Conservation (phyloP, 2,888 invertebrate genomes). For the Ectemnius lituratus region DNA sequence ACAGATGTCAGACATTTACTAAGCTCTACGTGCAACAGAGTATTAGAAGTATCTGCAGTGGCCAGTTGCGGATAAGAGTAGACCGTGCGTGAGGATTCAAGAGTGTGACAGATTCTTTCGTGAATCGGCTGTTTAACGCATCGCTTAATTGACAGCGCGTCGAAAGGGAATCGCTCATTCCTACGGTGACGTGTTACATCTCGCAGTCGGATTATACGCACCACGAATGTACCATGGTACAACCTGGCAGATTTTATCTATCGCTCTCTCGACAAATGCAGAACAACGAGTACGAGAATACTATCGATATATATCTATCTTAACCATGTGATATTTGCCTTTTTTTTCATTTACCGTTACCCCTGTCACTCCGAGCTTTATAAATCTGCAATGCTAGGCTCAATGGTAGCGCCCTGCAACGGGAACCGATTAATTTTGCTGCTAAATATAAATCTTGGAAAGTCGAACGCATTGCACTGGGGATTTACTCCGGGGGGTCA, state of each 20-base stretch:
- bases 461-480: too few species aligned
- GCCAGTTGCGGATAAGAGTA: background rate
- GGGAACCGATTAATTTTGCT: too few species aligned
- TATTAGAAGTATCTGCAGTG: conserved; percentile 43
- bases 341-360: too few species aligned
- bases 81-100: conserved; percentile 19
- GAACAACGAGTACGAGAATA: background rate
- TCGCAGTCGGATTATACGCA: background rate
- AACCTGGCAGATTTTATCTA: background rate
- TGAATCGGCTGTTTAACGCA: conserved; percentile 13
- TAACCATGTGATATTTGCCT: background rate
- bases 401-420: too few species aligned
- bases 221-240: background rate
- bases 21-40: conserved; percentile 49
- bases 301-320: conserved; percentile 3
- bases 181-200: background rate
- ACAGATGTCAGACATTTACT: conserved; percentile 67
- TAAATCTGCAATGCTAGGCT: too few species aligned
- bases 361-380: too few species aligned
- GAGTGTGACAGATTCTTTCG: conserved; percentile 6
- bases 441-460: too few species aligned
- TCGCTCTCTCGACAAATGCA: background rate
- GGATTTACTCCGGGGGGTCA: too few species aligned
- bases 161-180: background rate
- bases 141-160: conserved; percentile 6